phyloP scores from a whole-genome alignment of 2,797 vertebrate species.

The Iguana delicatissima region DNA sequence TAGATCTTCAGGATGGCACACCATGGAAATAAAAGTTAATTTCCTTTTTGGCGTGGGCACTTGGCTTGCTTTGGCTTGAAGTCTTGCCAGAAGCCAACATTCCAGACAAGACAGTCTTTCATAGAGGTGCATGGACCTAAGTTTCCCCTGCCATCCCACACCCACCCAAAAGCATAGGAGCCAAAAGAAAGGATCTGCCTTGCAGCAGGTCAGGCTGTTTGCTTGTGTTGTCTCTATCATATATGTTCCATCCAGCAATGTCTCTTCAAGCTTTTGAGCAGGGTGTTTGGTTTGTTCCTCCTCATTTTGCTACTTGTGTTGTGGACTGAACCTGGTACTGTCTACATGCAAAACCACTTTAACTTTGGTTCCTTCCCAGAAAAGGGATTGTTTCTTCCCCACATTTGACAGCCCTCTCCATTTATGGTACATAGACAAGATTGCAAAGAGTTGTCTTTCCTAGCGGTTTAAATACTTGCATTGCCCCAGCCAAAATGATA shows the following conservation, averaged over 20 bases:
- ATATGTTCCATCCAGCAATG: neutral
- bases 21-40: slow-evolving; percentile 73
- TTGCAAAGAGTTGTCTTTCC: neutral
- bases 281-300: no score
- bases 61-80: slow-evolving; percentile 63
- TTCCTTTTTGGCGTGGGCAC: slow-evolving; percentile 54
- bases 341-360: neutral
- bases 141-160: accelerated
- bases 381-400: no score
- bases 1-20: neutral
- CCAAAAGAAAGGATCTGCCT: neutral
- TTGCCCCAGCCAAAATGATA: neutral
- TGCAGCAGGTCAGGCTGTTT: neutral
- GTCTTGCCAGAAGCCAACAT: slow-evolving; percentile 49
- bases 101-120: accelerated
- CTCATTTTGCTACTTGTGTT: neutral
- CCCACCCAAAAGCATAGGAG: neutral
- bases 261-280: neutral
- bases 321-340: no score
- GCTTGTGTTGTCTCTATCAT: neutral
- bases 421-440: neutral
- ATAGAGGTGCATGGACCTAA: accelerated
- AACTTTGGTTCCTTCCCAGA: neutral
- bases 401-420: neutral
- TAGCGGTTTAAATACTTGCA: no score